Conservation (phyloP, 2,797 vertebrate species). For the Sphenopsis melanotis region DNA sequence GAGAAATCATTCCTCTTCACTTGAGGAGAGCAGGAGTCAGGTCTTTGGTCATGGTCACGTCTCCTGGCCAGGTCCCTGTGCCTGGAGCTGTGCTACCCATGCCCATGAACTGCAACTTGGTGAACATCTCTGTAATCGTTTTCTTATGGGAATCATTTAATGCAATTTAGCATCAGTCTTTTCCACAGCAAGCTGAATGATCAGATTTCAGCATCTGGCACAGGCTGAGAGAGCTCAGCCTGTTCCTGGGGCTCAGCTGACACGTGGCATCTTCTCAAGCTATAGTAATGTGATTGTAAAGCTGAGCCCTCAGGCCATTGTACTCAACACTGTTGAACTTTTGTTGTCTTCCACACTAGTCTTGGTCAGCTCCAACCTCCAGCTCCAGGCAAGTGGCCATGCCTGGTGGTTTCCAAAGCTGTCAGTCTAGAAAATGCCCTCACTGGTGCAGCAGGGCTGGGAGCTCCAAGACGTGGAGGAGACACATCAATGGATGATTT, state of each 20-base stretch:
- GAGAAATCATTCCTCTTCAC: neutral
- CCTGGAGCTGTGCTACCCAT: neutral
- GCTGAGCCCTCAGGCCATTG: neutral
- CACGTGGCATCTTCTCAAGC: conserved; percentile 7
- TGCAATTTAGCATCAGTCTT: neutral
- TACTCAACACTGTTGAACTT: neutral
- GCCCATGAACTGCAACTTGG: accelerated
- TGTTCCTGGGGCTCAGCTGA: neutral
- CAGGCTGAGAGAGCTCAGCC: neutral
- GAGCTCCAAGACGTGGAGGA: neutral
- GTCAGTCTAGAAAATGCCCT: neutral
- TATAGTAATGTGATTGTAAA: neutral
- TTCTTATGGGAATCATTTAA: conserved; percentile 23
- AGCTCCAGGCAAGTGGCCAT: neutral
- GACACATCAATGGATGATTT: neutral
- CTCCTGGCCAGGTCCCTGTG: neutral
- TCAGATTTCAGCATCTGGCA: conserved; percentile 25
- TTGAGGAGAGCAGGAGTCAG: neutral
- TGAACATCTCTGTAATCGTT: accelerated
- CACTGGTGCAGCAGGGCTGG: neutral
- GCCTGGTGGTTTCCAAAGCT: neutral
- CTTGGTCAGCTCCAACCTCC: neutral
- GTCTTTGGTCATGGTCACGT: neutral
- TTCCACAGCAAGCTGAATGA: neutral
- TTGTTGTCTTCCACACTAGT: neutral